These are phyloP conservation scores for Podilymbus podiceps DNA, from an alignment of 2,113 vertebrate genomes.

Conservation along the genomic window DNA sequence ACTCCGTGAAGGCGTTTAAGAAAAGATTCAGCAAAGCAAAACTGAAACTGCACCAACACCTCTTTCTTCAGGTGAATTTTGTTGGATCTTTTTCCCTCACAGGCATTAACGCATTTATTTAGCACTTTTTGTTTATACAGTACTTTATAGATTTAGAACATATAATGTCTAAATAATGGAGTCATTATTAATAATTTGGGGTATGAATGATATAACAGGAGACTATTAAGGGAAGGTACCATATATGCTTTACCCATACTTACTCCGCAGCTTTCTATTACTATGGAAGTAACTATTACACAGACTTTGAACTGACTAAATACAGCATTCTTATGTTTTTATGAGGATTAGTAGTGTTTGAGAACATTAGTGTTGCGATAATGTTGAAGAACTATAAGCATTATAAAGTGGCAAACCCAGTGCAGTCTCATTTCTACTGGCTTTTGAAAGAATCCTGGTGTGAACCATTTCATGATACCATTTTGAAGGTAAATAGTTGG, in stretches of 20 bases:
- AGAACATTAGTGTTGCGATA: rapidly evolving
- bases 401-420: not conserved
- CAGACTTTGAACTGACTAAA: not conserved
- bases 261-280: not conserved
- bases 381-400: not conserved
- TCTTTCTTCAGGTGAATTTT: not conserved
- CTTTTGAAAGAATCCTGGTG: not conserved
- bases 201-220: not conserved
- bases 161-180: not conserved
- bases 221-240: not conserved
- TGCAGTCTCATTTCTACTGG: not conserved
- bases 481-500: not conserved
- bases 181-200: not conserved
- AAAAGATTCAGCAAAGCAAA: not conserved
- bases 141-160: not conserved
- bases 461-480: not conserved
- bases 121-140: not conserved
- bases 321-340: not conserved
- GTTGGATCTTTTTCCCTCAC: not conserved
- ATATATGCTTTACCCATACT: not conserved
- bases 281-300: not conserved
- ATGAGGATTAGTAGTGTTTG: not conserved
- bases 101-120: not conserved
- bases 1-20: not conserved
- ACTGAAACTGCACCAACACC: not conserved